phyloP scores from a whole-genome alignment of 2,113 vertebrate genomes.

The Atherinomorus stipes region DNA sequence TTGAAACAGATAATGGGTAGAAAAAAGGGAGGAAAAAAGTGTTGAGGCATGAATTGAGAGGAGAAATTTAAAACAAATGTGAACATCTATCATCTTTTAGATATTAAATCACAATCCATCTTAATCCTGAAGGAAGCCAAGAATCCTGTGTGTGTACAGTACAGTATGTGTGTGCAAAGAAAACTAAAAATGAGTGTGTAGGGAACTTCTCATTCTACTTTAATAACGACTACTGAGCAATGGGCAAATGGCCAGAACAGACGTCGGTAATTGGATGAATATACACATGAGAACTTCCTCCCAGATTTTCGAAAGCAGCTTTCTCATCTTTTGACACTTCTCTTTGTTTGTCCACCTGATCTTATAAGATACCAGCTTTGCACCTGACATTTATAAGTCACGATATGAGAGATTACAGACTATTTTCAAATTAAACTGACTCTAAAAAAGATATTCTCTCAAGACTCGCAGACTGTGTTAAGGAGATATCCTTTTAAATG shows the following conservation, averaged over 20 bases:
- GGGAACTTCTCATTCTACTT: slow-evolving; percentile 6
- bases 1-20: slow-evolving; percentile 33
- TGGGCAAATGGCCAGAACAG: slow-evolving; percentile 10
- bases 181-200: neutral
- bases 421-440: neutral
- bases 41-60: slow-evolving; percentile 15
- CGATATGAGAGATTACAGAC: neutral
- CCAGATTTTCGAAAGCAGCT: neutral
- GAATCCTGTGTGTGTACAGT: slow-evolving; percentile 2
- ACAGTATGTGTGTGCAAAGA: neutral
- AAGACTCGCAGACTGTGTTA: slow-evolving; percentile 16
- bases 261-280: slow-evolving; percentile 22
- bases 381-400: slow-evolving; percentile 14
- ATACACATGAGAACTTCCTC: neutral
- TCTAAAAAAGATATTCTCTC: neutral
- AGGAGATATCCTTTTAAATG: slow-evolving; percentile 43
- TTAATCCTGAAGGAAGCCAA: slow-evolving; percentile 23
- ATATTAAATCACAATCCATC: slow-evolving; percentile 39
- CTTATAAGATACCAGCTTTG: neutral
- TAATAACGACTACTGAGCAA: slow-evolving; percentile 38
- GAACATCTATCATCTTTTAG: slow-evolving; percentile 42
- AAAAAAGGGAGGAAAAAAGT: slow-evolving; percentile 3
- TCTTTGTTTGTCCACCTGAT: slow-evolving; percentile 6
- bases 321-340: neutral
- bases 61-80: slow-evolving; percentile 24